A percentile compares a stretch with the other conserved stretches of the same genome.
Conservation (phyloP, 2,888 invertebrate genomes). For the Bruchidius siliquastri region DNA sequence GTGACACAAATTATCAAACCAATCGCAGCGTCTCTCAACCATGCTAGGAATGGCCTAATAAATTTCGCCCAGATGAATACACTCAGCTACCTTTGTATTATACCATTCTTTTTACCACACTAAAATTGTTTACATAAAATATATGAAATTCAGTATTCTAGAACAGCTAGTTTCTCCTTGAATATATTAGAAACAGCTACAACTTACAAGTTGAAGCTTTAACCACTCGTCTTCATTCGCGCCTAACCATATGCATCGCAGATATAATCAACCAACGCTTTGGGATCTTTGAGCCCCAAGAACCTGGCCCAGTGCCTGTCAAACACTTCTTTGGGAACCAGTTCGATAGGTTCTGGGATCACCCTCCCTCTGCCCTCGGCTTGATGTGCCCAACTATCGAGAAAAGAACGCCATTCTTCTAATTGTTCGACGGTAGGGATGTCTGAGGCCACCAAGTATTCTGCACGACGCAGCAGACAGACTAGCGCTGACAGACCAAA, state of each 20-base stretch:
- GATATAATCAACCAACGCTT: not conserved
- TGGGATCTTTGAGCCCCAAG: slow-evolving; percentile 19
- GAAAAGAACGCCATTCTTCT: slow-evolving; percentile 52
- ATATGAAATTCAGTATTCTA: no score
- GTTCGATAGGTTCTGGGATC: slow-evolving; percentile 39
- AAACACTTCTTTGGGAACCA: slow-evolving; percentile 39
- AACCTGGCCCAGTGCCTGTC: slow-evolving; percentile 39
- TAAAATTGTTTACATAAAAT: no score
- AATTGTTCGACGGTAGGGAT: slow-evolving; percentile 38
- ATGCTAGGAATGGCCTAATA: no score
- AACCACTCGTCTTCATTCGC: not conserved
- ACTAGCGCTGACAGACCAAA: slow-evolving; percentile 56
- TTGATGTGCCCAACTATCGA: slow-evolving; percentile 51
- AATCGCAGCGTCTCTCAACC: no score
- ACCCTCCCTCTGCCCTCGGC: slow-evolving; percentile 27
- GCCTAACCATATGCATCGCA: not conserved
- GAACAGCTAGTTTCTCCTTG: not conserved
- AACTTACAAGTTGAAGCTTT: not conserved
- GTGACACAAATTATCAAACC: no score
- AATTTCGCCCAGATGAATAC: no score
- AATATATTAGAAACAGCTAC: not conserved
- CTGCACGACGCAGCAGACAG: slow-evolving; percentile 51
- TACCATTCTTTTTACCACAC: no score
- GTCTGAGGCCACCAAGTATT: slow-evolving; percentile 45
- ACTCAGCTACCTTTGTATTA: no score